These are phyloP conservation scores for Drosophila athabasca DNA, from an alignment of 1,140 invertebrate species.

Conservation along the genomic window DNA sequence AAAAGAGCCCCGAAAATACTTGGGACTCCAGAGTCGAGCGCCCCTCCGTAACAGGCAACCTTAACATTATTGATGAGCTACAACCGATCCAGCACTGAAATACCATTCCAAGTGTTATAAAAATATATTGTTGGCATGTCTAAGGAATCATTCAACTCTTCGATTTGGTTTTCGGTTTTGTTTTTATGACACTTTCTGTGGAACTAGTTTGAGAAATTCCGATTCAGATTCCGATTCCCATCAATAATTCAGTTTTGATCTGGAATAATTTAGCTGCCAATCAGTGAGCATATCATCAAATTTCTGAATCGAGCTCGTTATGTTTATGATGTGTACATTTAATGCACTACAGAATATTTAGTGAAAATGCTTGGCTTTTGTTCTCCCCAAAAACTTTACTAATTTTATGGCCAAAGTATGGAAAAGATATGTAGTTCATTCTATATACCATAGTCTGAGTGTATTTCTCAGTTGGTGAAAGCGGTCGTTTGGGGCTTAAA, in stretches of 20 bases:
- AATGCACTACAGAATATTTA: not conserved
- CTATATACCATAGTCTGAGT: no score
- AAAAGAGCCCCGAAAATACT: no score
- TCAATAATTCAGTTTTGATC: no score
- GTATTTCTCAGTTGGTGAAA: no score
- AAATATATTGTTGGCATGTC: conserved; percentile 2
- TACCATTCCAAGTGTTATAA: not conserved
- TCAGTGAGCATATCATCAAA: conserved; percentile 10
- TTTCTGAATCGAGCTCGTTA: conserved; percentile 23
- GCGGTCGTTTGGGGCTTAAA: no score
- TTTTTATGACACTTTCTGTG: conserved; percentile 13
- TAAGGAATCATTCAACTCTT: conserved; percentile 5
- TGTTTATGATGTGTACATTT: conserved; percentile 24
- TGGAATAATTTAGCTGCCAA: no score
- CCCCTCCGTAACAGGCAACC: conserved; percentile 6
- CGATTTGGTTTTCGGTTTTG: conserved; percentile 6
- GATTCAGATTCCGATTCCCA: no score
- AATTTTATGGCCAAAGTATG: no score
- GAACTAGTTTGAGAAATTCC: conserved; percentile 30
- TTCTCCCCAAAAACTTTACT: no score
- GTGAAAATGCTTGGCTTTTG: not conserved
- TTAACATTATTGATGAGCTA: conserved; percentile 43
- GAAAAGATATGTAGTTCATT: no score
- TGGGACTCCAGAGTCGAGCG: no score
- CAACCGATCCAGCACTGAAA: conserved; percentile 2